Conservation (phyloP, 2,797 vertebrate species). For the Parauchenoglanis punctatus region DNA sequence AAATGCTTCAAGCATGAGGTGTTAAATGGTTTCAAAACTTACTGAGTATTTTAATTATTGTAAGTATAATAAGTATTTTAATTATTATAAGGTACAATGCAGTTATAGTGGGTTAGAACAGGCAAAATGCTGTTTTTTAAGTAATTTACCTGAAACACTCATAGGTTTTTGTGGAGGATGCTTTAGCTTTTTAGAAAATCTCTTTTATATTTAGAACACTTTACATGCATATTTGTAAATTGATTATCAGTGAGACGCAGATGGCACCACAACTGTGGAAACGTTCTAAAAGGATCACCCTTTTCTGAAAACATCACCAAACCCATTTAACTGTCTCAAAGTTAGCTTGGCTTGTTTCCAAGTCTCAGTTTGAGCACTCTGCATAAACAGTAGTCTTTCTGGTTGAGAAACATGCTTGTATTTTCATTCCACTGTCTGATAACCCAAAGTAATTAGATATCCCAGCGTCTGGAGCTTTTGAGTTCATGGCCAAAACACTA, state of each 20-base stretch:
- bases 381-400: constrained; percentile 9
- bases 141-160: background rate
- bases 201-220: background rate
- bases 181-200: background rate
- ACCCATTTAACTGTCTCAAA: background rate
- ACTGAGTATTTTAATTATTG: background rate
- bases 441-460: background rate
- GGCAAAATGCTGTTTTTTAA: background rate
- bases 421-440: constrained; percentile 18
- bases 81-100: background rate
- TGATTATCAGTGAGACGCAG: background rate
- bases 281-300: background rate
- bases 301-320: background rate
- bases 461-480: background rate
- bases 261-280: background rate
- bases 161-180: background rate
- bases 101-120: background rate
- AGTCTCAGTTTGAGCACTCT: background rate
- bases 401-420: constrained; percentile 12
- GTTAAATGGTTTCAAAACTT: background rate
- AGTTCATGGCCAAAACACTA: background rate
- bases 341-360: background rate
- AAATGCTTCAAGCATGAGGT: background rate
- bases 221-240: background rate
- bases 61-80: background rate